Percentiles rank a stretch among this genome's conserved stretches.
phyloP scores from a whole-genome alignment of 1,140 invertebrate species.

The Drosophila tsacasi region DNA sequence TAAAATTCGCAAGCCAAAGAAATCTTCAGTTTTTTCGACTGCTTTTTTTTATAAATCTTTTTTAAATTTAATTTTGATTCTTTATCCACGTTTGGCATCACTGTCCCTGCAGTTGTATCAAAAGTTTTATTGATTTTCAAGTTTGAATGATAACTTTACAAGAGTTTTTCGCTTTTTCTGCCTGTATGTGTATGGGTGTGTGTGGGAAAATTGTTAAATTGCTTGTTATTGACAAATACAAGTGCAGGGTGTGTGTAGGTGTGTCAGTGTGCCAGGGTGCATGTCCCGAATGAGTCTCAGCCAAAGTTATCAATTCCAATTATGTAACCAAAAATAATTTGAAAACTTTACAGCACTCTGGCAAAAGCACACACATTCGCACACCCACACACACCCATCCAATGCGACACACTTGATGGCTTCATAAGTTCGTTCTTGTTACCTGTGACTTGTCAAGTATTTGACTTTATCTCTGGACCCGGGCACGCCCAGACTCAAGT shows the following conservation, averaged over 20 bases:
- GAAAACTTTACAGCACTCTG: constrained; percentile 79
- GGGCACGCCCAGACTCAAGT: constrained; percentile 14
- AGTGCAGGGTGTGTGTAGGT: constrained; percentile 32
- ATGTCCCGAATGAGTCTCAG: constrained; percentile 34
- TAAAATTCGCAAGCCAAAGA: too few species aligned
- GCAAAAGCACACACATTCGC: constrained; percentile 49
- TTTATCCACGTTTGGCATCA: neutral
- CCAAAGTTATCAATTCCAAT: constrained; percentile 83
- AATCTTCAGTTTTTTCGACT: too few species aligned
- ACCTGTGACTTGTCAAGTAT: constrained; percentile 83
- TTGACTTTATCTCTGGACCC: constrained; percentile 78
- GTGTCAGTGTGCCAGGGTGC: neutral
- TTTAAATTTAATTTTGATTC: neutral
- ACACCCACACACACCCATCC: neutral
- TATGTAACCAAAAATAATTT: constrained; percentile 84
- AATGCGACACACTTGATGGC: constrained; percentile 57
- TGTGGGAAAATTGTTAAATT: constrained; percentile 77
- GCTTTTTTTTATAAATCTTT: too few species aligned
- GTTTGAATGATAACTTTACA: constrained; percentile 82
- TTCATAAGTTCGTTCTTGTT: constrained; percentile 81
- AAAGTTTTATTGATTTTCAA: constrained; percentile 84
- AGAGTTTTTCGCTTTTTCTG: constrained; percentile 66
- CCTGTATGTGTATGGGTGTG: constrained; percentile 47
- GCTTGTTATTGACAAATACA: constrained; percentile 83
- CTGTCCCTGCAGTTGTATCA: constrained; percentile 57